phyloP scores from a whole-genome alignment of 2,113 vertebrate species.

The Pelobates fuscus region DNA sequence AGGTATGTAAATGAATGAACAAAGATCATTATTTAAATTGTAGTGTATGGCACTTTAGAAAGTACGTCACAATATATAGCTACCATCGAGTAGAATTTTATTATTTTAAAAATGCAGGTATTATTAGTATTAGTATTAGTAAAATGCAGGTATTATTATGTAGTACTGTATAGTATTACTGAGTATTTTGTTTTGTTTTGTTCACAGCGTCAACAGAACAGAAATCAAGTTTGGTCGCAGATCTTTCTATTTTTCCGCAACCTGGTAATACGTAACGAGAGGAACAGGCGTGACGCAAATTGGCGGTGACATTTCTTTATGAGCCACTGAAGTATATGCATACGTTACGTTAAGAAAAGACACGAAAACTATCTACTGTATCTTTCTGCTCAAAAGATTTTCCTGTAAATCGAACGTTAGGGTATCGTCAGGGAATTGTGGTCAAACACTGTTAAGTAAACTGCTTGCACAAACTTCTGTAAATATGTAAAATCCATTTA shows the following conservation, averaged over 20 bases:
- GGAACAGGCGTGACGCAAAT: slow-evolving; percentile 67
- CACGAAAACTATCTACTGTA: slow-evolving; percentile 55
- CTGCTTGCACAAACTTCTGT: slow-evolving; percentile 44
- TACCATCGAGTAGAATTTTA: no score
- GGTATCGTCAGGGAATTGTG: slow-evolving; percentile 63
- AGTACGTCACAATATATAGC: no score
- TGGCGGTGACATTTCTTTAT: slow-evolving; percentile 70
- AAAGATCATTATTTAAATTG: no score
- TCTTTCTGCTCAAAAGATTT: slow-evolving; percentile 46
- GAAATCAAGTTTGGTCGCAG: slow-evolving; percentile 76
- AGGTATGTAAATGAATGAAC: no score
- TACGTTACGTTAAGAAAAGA: slow-evolving; percentile 59
- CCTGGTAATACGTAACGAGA: slow-evolving; percentile 70
- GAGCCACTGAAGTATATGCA: slow-evolving; percentile 62
- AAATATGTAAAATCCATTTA: neutral
- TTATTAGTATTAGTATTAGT: no score
- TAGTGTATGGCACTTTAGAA: no score
- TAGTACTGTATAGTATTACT: no score
- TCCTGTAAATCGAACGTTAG: slow-evolving; percentile 56
- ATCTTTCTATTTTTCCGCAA: slow-evolving; percentile 75
- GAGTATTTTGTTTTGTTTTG: slow-evolving; percentile 51
- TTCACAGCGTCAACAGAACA: slow-evolving; percentile 76
- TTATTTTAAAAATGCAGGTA: no score
- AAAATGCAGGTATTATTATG: no score
- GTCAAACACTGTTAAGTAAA: slow-evolving; percentile 77